These are phyloP conservation scores for Alca torda DNA, from an alignment of 2,797 vertebrate genomes.

Conservation along the genomic window DNA sequence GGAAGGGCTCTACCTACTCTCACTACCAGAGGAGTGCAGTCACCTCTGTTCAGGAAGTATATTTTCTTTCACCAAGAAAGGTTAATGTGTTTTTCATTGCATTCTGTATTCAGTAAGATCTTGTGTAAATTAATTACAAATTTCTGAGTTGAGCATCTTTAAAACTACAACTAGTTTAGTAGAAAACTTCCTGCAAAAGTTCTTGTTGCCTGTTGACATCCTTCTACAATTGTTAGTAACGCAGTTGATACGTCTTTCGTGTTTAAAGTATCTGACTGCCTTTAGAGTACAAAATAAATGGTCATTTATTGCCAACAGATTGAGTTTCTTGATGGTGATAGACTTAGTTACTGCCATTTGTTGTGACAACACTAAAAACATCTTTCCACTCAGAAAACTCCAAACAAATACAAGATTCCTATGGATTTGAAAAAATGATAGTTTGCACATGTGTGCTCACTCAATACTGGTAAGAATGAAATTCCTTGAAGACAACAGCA, in stretches of 20 bases:
- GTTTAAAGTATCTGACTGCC: neutral
- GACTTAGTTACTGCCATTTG: neutral
- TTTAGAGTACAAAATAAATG: neutral
- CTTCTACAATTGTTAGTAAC: neutral
- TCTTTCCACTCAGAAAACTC: neutral
- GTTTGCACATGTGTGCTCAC: neutral
- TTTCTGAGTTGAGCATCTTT: neutral
- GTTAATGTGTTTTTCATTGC: neutral
- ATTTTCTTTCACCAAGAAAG: neutral
- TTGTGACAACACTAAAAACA: neutral
- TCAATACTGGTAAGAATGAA: neutral
- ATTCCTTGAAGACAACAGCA: rapidly evolving
- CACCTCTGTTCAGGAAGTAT: neutral
- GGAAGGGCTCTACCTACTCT: neutral
- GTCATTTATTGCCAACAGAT: neutral
- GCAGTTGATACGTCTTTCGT: neutral
- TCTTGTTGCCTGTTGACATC: neutral
- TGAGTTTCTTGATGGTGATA: neutral
- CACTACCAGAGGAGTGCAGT: neutral
- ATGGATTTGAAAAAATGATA: neutral
- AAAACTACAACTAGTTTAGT: neutral
- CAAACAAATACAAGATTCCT: neutral
- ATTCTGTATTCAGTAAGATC: neutral
- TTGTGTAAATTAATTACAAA: neutral
- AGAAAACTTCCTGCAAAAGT: neutral